Evolutionary conservation across 2,888 invertebrate species (phyloP).

Genomic region (Ichneumoninae sp.): DNA sequence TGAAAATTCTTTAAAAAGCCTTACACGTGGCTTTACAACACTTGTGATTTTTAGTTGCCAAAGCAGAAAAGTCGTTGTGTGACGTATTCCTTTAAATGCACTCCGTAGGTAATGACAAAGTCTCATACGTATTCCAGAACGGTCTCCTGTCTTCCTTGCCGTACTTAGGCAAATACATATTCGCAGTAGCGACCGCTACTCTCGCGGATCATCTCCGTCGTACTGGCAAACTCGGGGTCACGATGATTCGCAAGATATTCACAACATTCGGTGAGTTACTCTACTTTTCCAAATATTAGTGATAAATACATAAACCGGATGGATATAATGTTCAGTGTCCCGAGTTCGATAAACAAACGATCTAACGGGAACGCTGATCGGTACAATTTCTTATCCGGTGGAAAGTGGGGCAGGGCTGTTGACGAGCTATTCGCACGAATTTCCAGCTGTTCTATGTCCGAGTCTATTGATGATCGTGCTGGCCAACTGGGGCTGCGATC

Average conservation of each 20-base stretch:
- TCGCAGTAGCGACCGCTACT: conserved; percentile 90
- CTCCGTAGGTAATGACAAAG: neutral
- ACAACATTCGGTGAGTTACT: conserved; percentile 87
- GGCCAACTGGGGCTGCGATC: conserved; percentile 89
- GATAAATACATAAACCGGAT: neutral
- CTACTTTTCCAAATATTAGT: neutral
- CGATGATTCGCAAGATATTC: conserved; percentile 89
- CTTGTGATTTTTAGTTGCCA: too few species aligned
- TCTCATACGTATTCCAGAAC: conserved; percentile 86
- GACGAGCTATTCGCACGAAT: conserved; percentile 17
- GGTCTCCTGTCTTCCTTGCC: conserved; percentile 93
- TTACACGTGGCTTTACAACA: too few species aligned
- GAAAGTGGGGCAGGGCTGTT: conserved; percentile 13
- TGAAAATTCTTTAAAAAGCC: too few species aligned
- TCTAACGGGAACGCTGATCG: conserved; percentile 19
- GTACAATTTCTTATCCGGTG: conserved; percentile 16
- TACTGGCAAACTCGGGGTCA: conserved; percentile 89
- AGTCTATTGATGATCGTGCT: conserved; percentile 91
- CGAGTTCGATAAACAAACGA: conserved; percentile 56
- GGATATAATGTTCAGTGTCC: conserved; percentile 45
- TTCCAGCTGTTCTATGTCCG: conserved; percentile 87
- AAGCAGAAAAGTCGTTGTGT: too few species aligned
- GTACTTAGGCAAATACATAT: conserved; percentile 93
- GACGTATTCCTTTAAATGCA: neutral
- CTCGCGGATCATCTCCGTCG: conserved; percentile 90